phyloP scores from a whole-genome alignment of 37 sponge, comb jelly and placozoan genomes.

The Amphimedon queenslandica region DNA sequence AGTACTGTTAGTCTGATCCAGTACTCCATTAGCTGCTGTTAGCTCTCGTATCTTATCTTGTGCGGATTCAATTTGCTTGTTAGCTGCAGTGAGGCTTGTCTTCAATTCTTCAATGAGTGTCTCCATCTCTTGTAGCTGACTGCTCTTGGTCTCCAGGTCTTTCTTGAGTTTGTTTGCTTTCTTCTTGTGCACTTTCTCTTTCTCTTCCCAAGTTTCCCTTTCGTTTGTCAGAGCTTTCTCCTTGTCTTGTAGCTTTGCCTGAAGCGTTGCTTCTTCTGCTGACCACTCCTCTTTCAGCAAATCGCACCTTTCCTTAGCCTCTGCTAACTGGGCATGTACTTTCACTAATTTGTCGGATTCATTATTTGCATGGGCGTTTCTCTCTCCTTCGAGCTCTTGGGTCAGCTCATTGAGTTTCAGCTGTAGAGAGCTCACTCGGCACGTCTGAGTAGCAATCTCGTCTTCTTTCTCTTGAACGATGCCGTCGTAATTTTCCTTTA shows the following conservation, averaged over 20 bases:
- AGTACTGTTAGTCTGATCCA: too few relatives aligned
- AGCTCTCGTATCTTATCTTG: too few relatives aligned
- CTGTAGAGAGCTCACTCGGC: neutral
- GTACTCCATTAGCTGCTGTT: too few relatives aligned
- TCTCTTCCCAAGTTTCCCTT: constrained; percentile 4
- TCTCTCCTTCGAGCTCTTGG: neutral
- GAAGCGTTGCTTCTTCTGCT: neutral
- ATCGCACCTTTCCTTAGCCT: neutral
- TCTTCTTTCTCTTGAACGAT: constrained; percentile 16
- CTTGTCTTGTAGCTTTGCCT: constrained; percentile 11
- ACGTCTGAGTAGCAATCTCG: constrained; percentile 8
- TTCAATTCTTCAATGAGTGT: neutral
- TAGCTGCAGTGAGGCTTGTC: too few relatives aligned
- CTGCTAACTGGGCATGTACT: neutral
- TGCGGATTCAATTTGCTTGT: too few relatives aligned
- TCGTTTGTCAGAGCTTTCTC: neutral
- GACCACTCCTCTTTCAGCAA: neutral
- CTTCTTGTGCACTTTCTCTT: constrained; percentile 12
- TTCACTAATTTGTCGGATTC: neutral
- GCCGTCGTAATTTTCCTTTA: neutral
- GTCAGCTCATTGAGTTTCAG: neutral
- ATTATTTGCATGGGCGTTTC: neutral
- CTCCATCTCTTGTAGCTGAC: neutral
- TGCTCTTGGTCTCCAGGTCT: neutral
- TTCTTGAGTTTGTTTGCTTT: too few relatives aligned